phyloP scores from a whole-genome alignment of 2,797 vertebrate species.

The Leuciscus waleckii region DNA sequence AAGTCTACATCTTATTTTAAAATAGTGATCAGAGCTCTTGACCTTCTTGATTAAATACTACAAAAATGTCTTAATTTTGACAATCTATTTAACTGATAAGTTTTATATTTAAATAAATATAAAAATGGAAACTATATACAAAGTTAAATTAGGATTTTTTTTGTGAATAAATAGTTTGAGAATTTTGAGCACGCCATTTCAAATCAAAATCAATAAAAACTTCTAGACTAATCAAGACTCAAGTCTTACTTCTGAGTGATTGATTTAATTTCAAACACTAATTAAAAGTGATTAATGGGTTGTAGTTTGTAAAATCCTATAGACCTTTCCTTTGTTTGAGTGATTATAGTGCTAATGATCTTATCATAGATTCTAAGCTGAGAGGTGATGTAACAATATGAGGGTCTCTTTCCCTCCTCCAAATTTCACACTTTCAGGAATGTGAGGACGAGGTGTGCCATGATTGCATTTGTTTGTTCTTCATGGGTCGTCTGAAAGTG shows the following conservation, averaged over 20 bases:
- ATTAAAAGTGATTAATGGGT: conserved; percentile 35
- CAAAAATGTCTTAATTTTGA: neutral
- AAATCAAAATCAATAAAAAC: neutral
- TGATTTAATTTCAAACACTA: conserved; percentile 13
- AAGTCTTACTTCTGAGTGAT: neutral
- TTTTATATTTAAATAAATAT: neutral
- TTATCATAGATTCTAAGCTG: neutral
- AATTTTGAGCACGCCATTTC: neutral
- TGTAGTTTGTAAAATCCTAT: neutral
- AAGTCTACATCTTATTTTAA: neutral
- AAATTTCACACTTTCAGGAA: conserved; percentile 45
- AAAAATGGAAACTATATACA: neutral
- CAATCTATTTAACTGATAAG: neutral
- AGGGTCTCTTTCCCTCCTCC: conserved; percentile 5
- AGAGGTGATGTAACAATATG: neutral
- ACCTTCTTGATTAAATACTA: neutral
- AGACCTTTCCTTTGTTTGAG: neutral
- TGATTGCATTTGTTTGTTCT: conserved; percentile 66
- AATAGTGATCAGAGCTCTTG: neutral
- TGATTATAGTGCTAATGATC: conserved; percentile 26
- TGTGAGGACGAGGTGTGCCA: conserved; percentile 22
- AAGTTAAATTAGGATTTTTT: neutral
- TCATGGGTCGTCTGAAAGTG: conserved; percentile 34
- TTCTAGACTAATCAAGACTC: neutral
- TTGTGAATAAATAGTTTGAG: neutral